A percentile compares a stretch with the other conserved stretches of the same genome.
Evolutionary conservation across 2,113 vertebrate species (phyloP).

Genomic region (Crotalus horridus): DNA sequence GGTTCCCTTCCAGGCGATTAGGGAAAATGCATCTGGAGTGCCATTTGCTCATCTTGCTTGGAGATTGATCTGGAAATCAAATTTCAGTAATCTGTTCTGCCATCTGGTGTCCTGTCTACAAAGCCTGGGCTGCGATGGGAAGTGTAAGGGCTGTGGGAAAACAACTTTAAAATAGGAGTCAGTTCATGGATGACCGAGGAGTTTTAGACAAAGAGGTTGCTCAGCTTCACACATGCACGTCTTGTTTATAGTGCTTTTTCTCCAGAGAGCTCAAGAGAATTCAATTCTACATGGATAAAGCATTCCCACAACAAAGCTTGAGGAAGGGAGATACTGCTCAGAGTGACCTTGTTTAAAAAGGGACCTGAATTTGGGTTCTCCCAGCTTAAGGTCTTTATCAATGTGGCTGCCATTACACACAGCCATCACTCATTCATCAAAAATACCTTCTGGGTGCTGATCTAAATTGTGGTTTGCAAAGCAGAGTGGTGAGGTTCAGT

Average conservation of each 20-base stretch:
- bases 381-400: not conserved
- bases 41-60: conserved; percentile 53
- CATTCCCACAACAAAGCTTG: not conserved
- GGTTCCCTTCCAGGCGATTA: conserved; percentile 65
- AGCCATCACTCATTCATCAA: not conserved
- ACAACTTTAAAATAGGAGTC: not conserved
- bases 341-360: not conserved
- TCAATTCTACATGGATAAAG: not conserved
- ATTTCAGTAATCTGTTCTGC: conserved; percentile 64
- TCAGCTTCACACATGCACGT: not conserved
- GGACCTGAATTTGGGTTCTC: not conserved
- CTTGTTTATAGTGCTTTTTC: not conserved
- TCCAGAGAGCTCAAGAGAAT: not conserved
- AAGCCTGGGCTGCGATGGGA: conserved; percentile 18
- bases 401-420: not conserved
- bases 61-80: conserved; percentile 66
- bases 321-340: not conserved
- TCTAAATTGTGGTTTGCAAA: not conserved
- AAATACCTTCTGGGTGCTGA: not conserved
- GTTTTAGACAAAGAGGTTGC: not conserved
- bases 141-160: not conserved
- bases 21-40: conserved; percentile 56
- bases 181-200: not conserved
- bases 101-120: conserved; percentile 56
- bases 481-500: not conserved